A percentile compares a stretch with the other conserved stretches of the same genome.
Conservation (phyloP, 2,888 invertebrate genomes). For the Hirtodrosophila confusa region DNA sequence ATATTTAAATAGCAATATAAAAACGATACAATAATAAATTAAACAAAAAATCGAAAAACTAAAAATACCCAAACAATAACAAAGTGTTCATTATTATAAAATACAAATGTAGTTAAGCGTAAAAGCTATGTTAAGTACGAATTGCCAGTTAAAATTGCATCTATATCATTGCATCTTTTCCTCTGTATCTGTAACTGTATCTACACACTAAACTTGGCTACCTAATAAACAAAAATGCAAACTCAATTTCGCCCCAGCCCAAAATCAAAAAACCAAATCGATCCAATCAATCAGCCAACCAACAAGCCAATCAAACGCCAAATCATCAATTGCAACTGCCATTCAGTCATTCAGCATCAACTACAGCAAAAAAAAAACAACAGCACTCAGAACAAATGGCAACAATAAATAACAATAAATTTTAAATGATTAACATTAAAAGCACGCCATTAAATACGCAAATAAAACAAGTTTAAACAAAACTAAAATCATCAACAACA, state of each 20-base stretch:
- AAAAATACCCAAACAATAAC: constrained; percentile 47
- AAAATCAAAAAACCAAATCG: constrained; percentile 48
- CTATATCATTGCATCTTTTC: constrained; percentile 38
- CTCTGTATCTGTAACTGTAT: constrained; percentile 24
- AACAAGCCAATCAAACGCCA: constrained; percentile 64
- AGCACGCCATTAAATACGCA: constrained; percentile 62
- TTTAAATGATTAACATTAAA: constrained; percentile 55
- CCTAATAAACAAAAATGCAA: constrained; percentile 52
- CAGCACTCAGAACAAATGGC: constrained; percentile 37
- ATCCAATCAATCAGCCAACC: constrained; percentile 56
- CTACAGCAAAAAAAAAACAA: constrained; percentile 23
- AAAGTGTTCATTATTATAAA: constrained; percentile 69
- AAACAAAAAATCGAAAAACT: constrained; percentile 19
- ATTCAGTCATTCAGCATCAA: constrained; percentile 54
- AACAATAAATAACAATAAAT: constrained; percentile 40
- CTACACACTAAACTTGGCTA: constrained; percentile 27
- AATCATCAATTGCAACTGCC: constrained; percentile 74
- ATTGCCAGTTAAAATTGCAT: constrained; percentile 41
- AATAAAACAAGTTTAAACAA: constrained; percentile 43
- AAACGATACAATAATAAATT: constrained; percentile 28
- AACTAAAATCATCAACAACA: constrained; percentile 23
- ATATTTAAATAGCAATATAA: constrained; percentile 51
- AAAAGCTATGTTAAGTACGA: constrained; percentile 54
- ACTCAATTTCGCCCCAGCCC: constrained; percentile 53
- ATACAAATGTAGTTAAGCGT: constrained; percentile 41